phyloP scores from a whole-genome alignment of 2,113 vertebrate genomes.

The Mixornis gularis region DNA sequence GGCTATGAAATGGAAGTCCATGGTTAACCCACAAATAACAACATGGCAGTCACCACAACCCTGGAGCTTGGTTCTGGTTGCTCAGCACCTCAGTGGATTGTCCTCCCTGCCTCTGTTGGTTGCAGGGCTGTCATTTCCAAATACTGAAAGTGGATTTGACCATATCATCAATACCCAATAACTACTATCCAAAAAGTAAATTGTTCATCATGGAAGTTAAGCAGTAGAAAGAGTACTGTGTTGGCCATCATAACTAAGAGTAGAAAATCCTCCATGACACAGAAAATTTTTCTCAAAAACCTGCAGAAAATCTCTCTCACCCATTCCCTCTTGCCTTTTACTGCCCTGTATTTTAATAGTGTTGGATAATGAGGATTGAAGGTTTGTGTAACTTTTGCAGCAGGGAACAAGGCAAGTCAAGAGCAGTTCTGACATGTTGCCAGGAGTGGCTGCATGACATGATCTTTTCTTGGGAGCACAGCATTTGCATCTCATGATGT shows the following conservation, averaged over 20 bases:
- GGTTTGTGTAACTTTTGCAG: neutral
- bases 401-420: neutral
- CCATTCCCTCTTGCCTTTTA: neutral
- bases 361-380: neutral
- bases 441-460: neutral
- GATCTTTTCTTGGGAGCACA: neutral
- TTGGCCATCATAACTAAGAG: neutral
- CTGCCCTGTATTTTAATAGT: neutral
- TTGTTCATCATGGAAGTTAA: neutral
- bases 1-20: neutral
- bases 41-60: neutral
- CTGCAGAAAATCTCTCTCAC: neutral
- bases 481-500: neutral
- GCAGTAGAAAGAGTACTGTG: neutral
- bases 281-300: neutral
- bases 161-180: neutral
- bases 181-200: neutral
- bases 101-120: neutral
- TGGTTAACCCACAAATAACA: neutral
- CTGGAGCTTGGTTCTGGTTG: neutral
- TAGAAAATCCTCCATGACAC: neutral
- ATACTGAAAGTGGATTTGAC: neutral
- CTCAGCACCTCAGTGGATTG: neutral
- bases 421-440: neutral
- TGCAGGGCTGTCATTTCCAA: neutral